Percentiles rank a stretch among this genome's conserved stretches.
Conservation (phyloP, 2,113 vertebrate genomes). For the Zosterops japonicus region DNA sequence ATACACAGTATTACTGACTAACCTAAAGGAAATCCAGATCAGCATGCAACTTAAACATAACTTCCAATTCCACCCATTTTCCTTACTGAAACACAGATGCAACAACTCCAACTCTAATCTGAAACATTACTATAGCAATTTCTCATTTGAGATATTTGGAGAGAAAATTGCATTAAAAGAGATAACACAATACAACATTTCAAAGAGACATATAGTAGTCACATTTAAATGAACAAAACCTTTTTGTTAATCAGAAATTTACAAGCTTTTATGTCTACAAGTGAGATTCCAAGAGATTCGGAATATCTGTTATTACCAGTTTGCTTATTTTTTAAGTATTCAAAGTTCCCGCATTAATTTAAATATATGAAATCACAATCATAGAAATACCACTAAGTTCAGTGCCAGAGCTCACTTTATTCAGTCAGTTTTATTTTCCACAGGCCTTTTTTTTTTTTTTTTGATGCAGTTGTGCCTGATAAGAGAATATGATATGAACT, state of each 20-base stretch:
- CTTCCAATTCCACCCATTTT: background rate
- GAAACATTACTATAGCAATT: background rate
- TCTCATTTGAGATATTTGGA: background rate
- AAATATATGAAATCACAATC: background rate
- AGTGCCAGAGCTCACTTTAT: background rate
- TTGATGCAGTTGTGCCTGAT: background rate
- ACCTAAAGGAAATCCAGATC: background rate
- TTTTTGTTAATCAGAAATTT: background rate
- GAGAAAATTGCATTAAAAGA: background rate
- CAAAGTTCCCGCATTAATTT: background rate
- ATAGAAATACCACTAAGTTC: background rate
- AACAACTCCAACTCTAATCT: background rate
- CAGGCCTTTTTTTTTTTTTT: background rate
- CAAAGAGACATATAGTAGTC: background rate
- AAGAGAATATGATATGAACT: background rate
- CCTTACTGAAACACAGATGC: background rate
- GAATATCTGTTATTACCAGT: background rate
- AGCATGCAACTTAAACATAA: background rate
- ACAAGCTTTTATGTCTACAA: background rate
- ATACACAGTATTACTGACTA: background rate
- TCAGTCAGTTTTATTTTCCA: background rate
- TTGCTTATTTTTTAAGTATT: background rate
- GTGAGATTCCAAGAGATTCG: background rate
- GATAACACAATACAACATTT: background rate
- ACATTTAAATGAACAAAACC: background rate